Percentiles rank a stretch among this genome's conserved stretches.
phyloP scores from a whole-genome alignment of 2,888 invertebrate species.

The Penaeus monodon region DNA sequence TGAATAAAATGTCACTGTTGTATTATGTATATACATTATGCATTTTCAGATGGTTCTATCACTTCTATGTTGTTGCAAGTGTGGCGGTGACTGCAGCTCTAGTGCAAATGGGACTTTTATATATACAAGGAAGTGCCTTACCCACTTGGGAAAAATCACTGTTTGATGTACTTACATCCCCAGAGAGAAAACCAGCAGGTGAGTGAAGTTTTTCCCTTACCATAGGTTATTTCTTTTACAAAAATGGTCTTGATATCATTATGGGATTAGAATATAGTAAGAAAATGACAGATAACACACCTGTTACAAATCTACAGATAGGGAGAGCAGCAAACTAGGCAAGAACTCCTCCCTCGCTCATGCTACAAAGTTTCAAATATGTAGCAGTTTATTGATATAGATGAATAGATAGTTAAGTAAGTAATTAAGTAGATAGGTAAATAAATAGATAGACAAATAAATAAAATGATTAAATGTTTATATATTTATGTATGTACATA shows the following conservation, averaged over 20 bases:
- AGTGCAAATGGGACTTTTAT: constrained; percentile 73
- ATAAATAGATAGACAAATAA: too few relatives aligned
- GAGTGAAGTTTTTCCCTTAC: constrained; percentile 66
- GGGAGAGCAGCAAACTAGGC: too few relatives aligned
- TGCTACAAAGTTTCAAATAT: too few relatives aligned
- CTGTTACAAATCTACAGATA: too few relatives aligned
- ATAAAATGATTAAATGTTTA: too few relatives aligned
- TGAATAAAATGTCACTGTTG: not conserved
- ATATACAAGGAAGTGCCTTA: constrained; percentile 71
- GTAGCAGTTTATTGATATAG: too few relatives aligned
- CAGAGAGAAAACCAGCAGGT: constrained; percentile 73
- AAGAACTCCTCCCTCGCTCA: too few relatives aligned
- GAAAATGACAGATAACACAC: too few relatives aligned
- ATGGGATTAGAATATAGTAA: too few relatives aligned
- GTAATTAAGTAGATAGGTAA: too few relatives aligned
- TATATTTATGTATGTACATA: too few relatives aligned
- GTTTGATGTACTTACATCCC: constrained; percentile 72
- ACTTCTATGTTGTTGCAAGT: constrained; percentile 83
- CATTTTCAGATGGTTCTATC: constrained; percentile 77
- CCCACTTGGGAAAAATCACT: constrained; percentile 72
- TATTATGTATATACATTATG: constrained; percentile 23
- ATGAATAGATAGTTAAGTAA: too few relatives aligned
- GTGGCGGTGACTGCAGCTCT: constrained; percentile 74
- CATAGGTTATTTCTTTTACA: not conserved
- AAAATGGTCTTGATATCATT: not conserved